phyloP scores from a whole-genome alignment of 2,888 invertebrate genomes.

The Polylopha cassiicola region DNA sequence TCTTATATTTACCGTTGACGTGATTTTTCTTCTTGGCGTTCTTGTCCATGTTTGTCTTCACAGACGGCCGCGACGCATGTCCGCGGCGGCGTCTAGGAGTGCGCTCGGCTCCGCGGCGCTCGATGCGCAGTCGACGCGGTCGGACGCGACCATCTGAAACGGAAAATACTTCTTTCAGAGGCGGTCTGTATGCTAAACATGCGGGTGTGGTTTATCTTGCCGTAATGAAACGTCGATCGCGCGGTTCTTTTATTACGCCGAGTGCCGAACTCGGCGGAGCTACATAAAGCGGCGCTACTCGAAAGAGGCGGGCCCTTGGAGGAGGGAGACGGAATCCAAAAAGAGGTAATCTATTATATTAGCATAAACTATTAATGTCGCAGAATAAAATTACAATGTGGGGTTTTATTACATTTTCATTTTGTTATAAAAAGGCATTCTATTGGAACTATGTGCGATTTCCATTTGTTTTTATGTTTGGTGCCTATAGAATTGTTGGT shows the following conservation, averaged over 20 bases:
- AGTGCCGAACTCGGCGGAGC: constrained; percentile 39
- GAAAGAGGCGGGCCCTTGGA: constrained; percentile 47
- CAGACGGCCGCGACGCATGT: constrained; percentile 19
- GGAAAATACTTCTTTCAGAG: constrained; percentile 23
- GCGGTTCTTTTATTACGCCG: constrained; percentile 33
- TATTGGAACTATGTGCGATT: no score
- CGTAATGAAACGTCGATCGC: constrained; percentile 29
- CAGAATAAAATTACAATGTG: no score
- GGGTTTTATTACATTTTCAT: no score
- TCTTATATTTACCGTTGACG: constrained; percentile 67
- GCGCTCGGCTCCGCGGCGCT: background rate
- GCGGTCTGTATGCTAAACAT: constrained; percentile 23
- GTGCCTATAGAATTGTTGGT: no score
- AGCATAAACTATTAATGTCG: no score
- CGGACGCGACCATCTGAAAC: constrained; percentile 36
- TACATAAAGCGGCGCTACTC: constrained; percentile 48
- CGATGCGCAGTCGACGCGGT: constrained; percentile 4
- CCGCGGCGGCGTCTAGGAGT: constrained; percentile 7
- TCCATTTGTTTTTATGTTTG: no score
- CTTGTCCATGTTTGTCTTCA: constrained; percentile 61
- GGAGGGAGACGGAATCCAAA: constrained; percentile 39
- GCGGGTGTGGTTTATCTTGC: constrained; percentile 26
- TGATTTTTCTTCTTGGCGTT: constrained; percentile 62
- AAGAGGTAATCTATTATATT: no score
- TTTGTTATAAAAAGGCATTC: no score